Conservation (phyloP, 2,888 invertebrate genomes). For the Apamea monoglypha region DNA sequence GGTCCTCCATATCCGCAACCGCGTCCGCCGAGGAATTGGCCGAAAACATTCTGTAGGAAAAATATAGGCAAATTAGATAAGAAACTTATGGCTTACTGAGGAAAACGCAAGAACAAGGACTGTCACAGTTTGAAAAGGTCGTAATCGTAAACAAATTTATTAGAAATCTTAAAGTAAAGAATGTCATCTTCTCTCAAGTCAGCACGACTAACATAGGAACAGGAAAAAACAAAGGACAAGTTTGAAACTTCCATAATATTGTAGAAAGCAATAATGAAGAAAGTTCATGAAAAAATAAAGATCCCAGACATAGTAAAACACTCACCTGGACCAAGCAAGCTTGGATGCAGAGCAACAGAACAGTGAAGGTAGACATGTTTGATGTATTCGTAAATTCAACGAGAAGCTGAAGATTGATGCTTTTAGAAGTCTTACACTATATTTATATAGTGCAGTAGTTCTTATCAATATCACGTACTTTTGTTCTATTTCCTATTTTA, state of each 20-base stretch:
- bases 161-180: too few species aligned
- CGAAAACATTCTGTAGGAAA: slow-evolving; percentile 28
- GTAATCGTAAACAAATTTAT: too few species aligned
- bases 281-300: too few species aligned
- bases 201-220: too few species aligned
- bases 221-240: too few species aligned
- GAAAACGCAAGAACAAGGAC: background rate
- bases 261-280: too few species aligned
- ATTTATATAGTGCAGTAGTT: background rate
- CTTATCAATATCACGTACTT: background rate
- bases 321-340: slow-evolving; percentile 50
- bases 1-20: slow-evolving; percentile 4
- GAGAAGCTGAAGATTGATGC: slow-evolving; percentile 36
- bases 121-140: too few species aligned
- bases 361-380: background rate
- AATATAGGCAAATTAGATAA: background rate
- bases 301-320: background rate
- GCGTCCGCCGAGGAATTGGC: slow-evolving; percentile 12
- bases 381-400: slow-evolving; percentile 15
- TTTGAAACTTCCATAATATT: too few species aligned
- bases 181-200: too few species aligned
- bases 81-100: background rate
- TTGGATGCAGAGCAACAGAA: slow-evolving; percentile 21
- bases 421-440: background rate
- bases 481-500: background rate